Evolutionary conservation across 1,140 invertebrate species (phyloP), one percentile per base, ranked within the genome.

Genomic region (Cylas formicarius): DNA sequence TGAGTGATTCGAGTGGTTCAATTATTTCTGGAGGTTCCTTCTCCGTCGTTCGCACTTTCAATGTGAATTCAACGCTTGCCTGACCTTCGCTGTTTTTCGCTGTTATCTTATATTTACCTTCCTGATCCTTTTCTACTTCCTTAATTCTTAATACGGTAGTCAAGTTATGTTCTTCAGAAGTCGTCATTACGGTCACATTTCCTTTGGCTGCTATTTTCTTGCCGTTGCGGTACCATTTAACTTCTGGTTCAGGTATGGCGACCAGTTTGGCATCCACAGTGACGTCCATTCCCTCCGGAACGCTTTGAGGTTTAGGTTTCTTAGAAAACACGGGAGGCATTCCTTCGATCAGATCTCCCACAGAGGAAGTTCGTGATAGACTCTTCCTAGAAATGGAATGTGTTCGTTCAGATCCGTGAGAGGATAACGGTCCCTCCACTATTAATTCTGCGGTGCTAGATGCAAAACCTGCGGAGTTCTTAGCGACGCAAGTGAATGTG

Each of bases 401-500:
- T 18, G 85, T 86, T 53, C 80, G 75, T 64, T 90, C 87, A 1
- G 85, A 89, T 8, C 87, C 89, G 60, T 92, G 87, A 67, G 92
- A 88, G 7, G 87, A 90, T 16, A 90, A 61, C 16, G 87, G 84
- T 29, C 81, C 80, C 69, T 94, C 87, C 0, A 96, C 87, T 17
- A 82, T 77, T 9, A 97, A 66, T 64, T 93, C 90, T 1, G 92
- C 90, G 4, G 90, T 89, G 57, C 85, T 90, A 0, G 89, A 89
- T 1, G 90, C 88, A 67, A 88, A 92, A 18, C 96, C 96, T 26
- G 86, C 86, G 3, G 84, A 75, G 65, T 98, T 99, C 63, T 96
- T 95, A 9, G 93, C 90, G 9, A 97, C 87, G 58, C 93, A 95
- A 0, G 92, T 97, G 66, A 96, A 98, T 29, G 84, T 86, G 2